Base-by-base conservation (phyloP, 2,888 invertebrate genomes). In the Poecilus cupreus region DNA sequence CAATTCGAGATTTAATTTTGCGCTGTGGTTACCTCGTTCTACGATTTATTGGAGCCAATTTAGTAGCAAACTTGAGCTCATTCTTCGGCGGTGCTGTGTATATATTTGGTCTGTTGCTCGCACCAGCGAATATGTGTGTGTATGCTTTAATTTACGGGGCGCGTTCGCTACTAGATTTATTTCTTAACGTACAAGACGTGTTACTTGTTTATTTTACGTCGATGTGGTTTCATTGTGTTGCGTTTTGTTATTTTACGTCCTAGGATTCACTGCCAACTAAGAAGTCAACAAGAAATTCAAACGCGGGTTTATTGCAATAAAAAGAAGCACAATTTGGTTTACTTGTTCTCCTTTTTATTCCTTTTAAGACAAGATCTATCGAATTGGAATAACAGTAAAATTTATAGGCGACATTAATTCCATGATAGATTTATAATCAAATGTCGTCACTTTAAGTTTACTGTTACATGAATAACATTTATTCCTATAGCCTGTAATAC, bases 21-120 rank as follows among this genome's bases (percentile, higher is more conserved):
- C 60, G 20, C 16, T 57, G 39, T 32, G 77, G 57, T 60, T 76
- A 37, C 37, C 60, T 60, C 57, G 43, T 57, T 77, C 39, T 60
- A 60, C 39, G 77, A 77, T 77, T 77, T 77, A 77, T 77, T 77
- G 77, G 60, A 60, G 43, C 77, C 77, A 77, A 77, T 77, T 77
- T 77, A 60, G 77, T 60, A 22, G 39, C 20, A 77, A 77, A 77
- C 39, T 77, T 77, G 77, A 24, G 54, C 60, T 60, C 77, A 77
- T 77, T 77, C 77, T 77, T 77, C 24, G 77, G 20, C 26, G 26
- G 16, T n/a, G 75, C 49, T 76, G 37, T 76, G 76, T 76, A 51
- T 51, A 75, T 54, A 49, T 76, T 54, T 54, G 60, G 43, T 43
- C 39, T 51, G 26, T 76, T 72, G 43, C 70, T 39, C 39, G 39